phyloP scores from a whole-genome alignment of 2,888 invertebrate species.

The Sminthurides aquaticus region DNA sequence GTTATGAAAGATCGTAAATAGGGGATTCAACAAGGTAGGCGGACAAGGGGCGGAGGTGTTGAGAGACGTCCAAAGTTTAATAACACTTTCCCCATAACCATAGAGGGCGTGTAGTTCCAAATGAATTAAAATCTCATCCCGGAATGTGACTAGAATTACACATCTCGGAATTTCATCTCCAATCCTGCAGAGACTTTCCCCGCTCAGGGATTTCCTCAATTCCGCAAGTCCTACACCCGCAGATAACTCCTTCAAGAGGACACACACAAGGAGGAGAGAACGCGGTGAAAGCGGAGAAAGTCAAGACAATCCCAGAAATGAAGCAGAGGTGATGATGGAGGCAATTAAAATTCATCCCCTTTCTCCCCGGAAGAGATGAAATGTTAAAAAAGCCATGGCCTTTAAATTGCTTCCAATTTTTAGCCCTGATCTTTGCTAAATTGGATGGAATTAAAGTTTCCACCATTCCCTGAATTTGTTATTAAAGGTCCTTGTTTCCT shows the following conservation, averaged over 20 bases:
- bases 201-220: no score
- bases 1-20: not conserved
- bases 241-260: no score
- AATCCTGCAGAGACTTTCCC: no score
- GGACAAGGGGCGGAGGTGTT: not conserved
- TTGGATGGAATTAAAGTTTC: constrained; percentile 5
- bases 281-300: no score
- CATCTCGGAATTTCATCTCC: no score
- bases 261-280: no score
- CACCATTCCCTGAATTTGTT: not conserved
- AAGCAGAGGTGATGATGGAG: not conserved
- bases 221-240: no score
- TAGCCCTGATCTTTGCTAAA: constrained; percentile 10
- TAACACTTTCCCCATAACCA: not conserved
- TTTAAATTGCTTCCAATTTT: not conserved
- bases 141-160: not conserved
- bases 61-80: not conserved
- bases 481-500: not conserved
- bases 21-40: not conserved
- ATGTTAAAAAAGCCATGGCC: not conserved
- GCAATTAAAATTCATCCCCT: not conserved
- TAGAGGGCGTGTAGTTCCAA: not conserved
- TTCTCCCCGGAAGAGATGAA: not conserved
- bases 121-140: constrained; percentile 18
- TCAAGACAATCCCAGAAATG: no score